Evolutionary conservation across 1,140 invertebrate species (phyloP).

Genomic region (Solenopsis invicta): DNA sequence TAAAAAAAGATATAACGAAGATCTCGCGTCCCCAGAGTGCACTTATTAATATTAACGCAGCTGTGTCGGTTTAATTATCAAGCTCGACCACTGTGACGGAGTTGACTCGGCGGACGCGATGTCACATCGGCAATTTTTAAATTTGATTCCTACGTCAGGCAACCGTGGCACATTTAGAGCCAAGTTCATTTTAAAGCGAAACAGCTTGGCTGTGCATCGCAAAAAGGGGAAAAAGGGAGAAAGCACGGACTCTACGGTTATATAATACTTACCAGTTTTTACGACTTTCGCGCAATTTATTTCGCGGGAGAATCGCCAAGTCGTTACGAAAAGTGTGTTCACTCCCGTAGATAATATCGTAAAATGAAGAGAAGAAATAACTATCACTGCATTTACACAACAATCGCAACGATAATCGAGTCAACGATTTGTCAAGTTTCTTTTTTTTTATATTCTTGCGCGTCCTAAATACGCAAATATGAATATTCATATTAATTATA

Average conservation of each 20-base stretch:
- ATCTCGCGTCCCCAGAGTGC: background rate
- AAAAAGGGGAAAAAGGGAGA: background rate
- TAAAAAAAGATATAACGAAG: background rate
- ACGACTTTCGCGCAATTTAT: constrained; percentile 12
- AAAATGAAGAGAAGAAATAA: background rate
- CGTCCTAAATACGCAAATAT: background rate
- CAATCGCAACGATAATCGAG: background rate
- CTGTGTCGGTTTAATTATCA: constrained; percentile 41
- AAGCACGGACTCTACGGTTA: background rate
- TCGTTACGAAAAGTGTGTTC: background rate
- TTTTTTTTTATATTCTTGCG: no score
- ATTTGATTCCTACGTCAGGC: constrained; percentile 33
- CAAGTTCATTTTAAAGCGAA: constrained; percentile 2
- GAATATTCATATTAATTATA: background rate
- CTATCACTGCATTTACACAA: background rate
- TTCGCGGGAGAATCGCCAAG: background rate
- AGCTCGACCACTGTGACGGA: constrained; percentile 24
- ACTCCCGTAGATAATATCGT: background rate
- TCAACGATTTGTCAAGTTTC: background rate
- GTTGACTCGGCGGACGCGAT: background rate
- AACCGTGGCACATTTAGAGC: background rate
- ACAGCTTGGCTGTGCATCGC: background rate
- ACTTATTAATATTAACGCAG: constrained; percentile 22
- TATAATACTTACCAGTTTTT: constrained; percentile 4
- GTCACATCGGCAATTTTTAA: constrained; percentile 23